phyloP scores from a whole-genome alignment of 2,888 invertebrate species.

The Adelphocoris suturalis region DNA sequence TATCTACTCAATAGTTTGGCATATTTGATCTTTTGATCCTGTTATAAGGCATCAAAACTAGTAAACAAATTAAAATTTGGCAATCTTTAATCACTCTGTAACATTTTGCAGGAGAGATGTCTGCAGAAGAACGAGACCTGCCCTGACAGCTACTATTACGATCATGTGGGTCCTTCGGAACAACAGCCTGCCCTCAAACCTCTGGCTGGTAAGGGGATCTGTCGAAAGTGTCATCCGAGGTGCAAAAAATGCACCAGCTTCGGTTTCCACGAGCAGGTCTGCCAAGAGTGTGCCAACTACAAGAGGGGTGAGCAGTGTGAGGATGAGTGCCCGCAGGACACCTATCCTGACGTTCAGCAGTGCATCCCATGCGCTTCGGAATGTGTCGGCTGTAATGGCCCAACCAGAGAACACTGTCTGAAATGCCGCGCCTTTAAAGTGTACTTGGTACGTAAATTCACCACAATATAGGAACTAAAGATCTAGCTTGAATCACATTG shows the following conservation, averaged over 20 bases:
- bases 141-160: slow-evolving; percentile 90
- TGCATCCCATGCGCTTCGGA: slow-evolving; percentile 84
- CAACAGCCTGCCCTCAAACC: slow-evolving; percentile 84
- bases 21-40: too few relatives aligned
- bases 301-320: slow-evolving; percentile 94
- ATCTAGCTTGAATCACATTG: too few relatives aligned
- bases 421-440: slow-evolving; percentile 76
- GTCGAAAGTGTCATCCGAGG: slow-evolving; percentile 92
- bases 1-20: too few relatives aligned
- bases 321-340: slow-evolving; percentile 90
- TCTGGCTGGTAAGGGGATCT: slow-evolving; percentile 91
- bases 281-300: slow-evolving; percentile 89
- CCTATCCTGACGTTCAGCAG: slow-evolving; percentile 89
- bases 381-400: slow-evolving; percentile 91
- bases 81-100: not conserved
- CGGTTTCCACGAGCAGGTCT: slow-evolving; percentile 87
- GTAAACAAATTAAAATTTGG: too few relatives aligned
- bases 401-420: slow-evolving; percentile 86
- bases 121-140: slow-evolving; percentile 90
- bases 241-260: slow-evolving; percentile 94
- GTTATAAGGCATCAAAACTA: too few relatives aligned
- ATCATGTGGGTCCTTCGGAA: slow-evolving; percentile 89
- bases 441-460: slow-evolving; percentile 73
- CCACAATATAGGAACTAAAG: too few relatives aligned
- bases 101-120: slow-evolving; percentile 83